These are phyloP conservation scores for Artemia sinica DNA, from an alignment of 2,888 invertebrate species.

Conservation along the genomic window DNA sequence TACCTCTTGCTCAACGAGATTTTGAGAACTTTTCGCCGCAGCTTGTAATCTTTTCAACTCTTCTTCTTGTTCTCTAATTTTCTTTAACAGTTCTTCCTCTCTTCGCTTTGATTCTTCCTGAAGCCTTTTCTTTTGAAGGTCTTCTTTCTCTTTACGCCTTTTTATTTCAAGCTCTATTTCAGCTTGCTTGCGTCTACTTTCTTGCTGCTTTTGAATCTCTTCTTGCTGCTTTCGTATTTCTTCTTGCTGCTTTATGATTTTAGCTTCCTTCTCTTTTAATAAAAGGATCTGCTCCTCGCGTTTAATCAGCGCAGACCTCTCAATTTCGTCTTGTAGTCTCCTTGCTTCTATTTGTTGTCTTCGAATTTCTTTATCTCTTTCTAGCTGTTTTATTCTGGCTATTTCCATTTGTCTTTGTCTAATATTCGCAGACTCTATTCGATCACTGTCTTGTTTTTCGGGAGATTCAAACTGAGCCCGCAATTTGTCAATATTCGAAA, in stretches of 20 bases:
- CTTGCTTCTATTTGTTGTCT: slow-evolving; percentile 5
- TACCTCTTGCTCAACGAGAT: background rate
- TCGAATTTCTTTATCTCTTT: slow-evolving; percentile 6
- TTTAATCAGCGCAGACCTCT: background rate
- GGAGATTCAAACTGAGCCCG: slow-evolving; percentile 10
- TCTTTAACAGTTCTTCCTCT: background rate
- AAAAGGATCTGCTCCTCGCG: background rate
- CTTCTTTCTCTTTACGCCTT: background rate
- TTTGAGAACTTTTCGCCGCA: background rate
- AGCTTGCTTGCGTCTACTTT: background rate
- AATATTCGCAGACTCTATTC: background rate
- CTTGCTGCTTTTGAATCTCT: background rate
- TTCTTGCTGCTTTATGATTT: background rate
- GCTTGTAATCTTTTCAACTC: slow-evolving; percentile 1
- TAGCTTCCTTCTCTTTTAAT: slow-evolving; percentile 2
- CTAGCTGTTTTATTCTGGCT: slow-evolving; percentile 1
- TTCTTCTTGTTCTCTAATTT: slow-evolving; percentile 1
- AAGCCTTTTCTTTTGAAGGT: background rate
- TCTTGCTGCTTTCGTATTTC: background rate
- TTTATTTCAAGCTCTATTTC: background rate
- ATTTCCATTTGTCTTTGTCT: slow-evolving; percentile 4
- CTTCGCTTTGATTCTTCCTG: background rate
- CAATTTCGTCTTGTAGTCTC: slow-evolving; percentile 7
- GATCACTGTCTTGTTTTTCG: background rate
- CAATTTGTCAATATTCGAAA: background rate